These are phyloP conservation scores for Actinernus sp. DNA, from an alignment of 92 coral and sea anemone species.

Conservation along the genomic window DNA sequence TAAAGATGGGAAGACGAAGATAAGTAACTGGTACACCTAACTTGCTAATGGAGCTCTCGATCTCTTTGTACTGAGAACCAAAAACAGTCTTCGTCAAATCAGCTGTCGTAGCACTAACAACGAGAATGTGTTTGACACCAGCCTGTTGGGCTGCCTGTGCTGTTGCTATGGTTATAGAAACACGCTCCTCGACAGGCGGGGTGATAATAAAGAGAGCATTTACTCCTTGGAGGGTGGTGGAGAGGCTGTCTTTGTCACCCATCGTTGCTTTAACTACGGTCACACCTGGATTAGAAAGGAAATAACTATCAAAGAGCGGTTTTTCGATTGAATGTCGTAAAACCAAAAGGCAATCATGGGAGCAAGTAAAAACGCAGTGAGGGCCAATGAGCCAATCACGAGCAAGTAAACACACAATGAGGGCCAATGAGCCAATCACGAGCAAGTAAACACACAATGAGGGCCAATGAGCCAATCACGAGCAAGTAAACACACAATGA, in stretches of 20 bases:
- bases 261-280: too few relatives aligned
- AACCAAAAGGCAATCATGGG: too few relatives aligned
- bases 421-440: too few relatives aligned
- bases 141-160: slow-evolving; percentile 67
- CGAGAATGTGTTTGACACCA: slow-evolving; percentile 59
- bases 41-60: slow-evolving; percentile 39
- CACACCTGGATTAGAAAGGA: too few relatives aligned
- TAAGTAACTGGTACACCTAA: slow-evolving; percentile 49
- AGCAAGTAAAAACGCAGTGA: too few relatives aligned
- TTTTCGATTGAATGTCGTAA: too few relatives aligned
- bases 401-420: too few relatives aligned
- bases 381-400: too few relatives aligned
- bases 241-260: slow-evolving; percentile 55
- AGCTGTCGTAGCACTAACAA: slow-evolving; percentile 47
- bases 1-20: slow-evolving; percentile 67
- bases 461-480: too few relatives aligned
- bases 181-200: slow-evolving; percentile 57
- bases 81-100: slow-evolving; percentile 41
- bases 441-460: too few relatives aligned
- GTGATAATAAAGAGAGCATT: slow-evolving; percentile 61
- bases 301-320: too few relatives aligned
- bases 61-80: slow-evolving; percentile 53
- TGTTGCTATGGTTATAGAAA: slow-evolving; percentile 51
- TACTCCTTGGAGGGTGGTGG: slow-evolving; percentile 45
- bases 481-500: too few relatives aligned